These are phyloP conservation scores for Drosophila bunnanda DNA, from an alignment of 2,888 invertebrate genomes.

Conservation along the genomic window DNA sequence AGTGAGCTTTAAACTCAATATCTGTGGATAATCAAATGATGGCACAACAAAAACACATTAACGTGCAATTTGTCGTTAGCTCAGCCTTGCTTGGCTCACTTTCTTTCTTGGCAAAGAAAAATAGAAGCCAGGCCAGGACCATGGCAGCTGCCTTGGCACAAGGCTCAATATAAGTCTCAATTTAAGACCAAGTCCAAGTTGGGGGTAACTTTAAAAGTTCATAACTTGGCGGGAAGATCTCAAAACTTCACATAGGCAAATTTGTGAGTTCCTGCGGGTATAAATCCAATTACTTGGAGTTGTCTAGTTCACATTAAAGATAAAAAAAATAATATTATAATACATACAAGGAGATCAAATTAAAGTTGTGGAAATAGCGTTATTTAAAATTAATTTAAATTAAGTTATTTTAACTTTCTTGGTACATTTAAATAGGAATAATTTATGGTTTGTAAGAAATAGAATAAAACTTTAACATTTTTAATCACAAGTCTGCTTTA, in stretches of 20 bases:
- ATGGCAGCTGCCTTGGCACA: not conserved
- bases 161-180: conserved; percentile 6
- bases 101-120: conserved; percentile 32
- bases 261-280: conserved; percentile 13
- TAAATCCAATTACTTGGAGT: conserved; percentile 30
- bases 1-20: conserved; percentile 71
- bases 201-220: conserved; percentile 35
- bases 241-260: conserved; percentile 24
- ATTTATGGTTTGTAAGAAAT: not conserved
- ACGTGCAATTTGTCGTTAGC: conserved; percentile 57
- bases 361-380: not conserved
- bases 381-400: too few species aligned
- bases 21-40: conserved; percentile 67
- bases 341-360: not conserved
- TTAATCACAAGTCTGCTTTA: not conserved
- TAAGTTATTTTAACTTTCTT: too few species aligned
- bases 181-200: conserved; percentile 16
- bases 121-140: conserved; percentile 14
- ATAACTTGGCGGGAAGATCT: conserved; percentile 13
- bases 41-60: conserved; percentile 75
- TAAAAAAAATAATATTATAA: not conserved
- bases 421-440: not conserved
- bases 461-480: not conserved
- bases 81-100: not conserved
- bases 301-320: conserved; percentile 8